Conservation (phyloP, 2,113 vertebrate genomes). For the Otolemur garnettii region DNA sequence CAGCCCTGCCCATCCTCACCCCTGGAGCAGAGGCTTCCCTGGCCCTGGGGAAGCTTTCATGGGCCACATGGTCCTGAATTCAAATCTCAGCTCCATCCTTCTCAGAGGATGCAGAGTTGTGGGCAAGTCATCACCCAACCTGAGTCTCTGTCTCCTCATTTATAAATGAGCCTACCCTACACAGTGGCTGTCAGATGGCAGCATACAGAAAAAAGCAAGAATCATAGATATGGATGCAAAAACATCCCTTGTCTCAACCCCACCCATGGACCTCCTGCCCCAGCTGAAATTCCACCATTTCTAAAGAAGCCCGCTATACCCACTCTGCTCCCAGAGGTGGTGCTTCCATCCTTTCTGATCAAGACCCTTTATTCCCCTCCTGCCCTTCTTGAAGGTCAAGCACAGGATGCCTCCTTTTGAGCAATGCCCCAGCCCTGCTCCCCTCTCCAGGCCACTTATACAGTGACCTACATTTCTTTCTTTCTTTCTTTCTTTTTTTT, state of each 20-base stretch:
- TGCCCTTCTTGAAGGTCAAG: neutral
- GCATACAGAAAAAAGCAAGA: neutral
- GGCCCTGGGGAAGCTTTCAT: neutral
- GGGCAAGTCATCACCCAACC: neutral
- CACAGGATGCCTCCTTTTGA: neutral
- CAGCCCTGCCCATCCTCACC: neutral
- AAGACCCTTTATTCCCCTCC: neutral
- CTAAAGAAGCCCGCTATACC: neutral
- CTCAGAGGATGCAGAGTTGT: neutral
- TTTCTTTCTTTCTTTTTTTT: too few relatives aligned
- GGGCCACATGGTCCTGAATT: neutral
- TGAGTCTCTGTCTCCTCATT: neutral
- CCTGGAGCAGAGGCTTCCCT: neutral
- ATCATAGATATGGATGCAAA: neutral
- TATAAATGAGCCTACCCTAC: neutral
- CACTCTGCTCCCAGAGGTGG: neutral
- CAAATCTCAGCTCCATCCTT: neutral
- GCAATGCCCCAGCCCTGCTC: neutral
- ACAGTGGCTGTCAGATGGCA: neutral
- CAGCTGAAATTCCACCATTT: neutral
- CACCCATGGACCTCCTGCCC: neutral
- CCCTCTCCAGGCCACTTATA: neutral
- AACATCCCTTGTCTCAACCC: neutral
- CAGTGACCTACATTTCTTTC: conserved; percentile 1
- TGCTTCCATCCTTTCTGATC: neutral